These are phyloP conservation scores for Hydrozoanthus gracilis DNA, from an alignment of 92 coral and sea anemone species.

Conservation along the genomic window DNA sequence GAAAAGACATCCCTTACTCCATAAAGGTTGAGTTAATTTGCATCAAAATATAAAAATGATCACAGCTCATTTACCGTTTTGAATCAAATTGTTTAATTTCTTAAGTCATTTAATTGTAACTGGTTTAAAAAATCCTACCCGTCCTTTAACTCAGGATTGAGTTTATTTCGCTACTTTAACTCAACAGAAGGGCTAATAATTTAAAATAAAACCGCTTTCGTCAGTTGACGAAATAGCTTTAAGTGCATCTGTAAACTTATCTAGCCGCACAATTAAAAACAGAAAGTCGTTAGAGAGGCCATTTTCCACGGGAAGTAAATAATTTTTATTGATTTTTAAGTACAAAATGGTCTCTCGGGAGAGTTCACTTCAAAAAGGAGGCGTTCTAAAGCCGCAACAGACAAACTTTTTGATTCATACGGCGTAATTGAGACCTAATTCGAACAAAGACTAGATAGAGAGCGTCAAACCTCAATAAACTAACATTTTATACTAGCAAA, in stretches of 20 bases:
- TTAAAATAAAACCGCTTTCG: too few species aligned
- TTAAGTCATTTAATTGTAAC: too few species aligned
- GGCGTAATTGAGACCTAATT: slow-evolving; percentile 13
- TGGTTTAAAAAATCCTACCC: too few species aligned
- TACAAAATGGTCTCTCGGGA: slow-evolving; percentile 15
- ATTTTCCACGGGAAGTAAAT: slow-evolving; percentile 20
- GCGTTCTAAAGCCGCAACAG: slow-evolving; percentile 12
- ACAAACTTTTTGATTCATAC: neutral
- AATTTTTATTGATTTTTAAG: slow-evolving; percentile 34
- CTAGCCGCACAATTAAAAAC: neutral
- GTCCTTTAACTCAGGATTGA: too few species aligned
- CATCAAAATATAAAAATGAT: too few species aligned
- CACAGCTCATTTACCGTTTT: too few species aligned
- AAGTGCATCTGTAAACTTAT: neutral
- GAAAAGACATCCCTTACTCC: too few species aligned
- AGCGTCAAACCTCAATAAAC: neutral
- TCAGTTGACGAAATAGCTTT: neutral
- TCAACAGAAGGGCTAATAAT: too few species aligned
- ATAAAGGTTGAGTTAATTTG: too few species aligned
- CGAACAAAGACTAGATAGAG: neutral
- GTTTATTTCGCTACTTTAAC: neutral
- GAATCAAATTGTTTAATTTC: too few species aligned
- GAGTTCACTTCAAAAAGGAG: slow-evolving; percentile 2
- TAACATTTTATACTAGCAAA: slow-evolving; percentile 27
- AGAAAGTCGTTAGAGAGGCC: slow-evolving; percentile 28